phyloP scores from a whole-genome alignment of 2,888 invertebrate genomes.

The Julus scanicus region DNA sequence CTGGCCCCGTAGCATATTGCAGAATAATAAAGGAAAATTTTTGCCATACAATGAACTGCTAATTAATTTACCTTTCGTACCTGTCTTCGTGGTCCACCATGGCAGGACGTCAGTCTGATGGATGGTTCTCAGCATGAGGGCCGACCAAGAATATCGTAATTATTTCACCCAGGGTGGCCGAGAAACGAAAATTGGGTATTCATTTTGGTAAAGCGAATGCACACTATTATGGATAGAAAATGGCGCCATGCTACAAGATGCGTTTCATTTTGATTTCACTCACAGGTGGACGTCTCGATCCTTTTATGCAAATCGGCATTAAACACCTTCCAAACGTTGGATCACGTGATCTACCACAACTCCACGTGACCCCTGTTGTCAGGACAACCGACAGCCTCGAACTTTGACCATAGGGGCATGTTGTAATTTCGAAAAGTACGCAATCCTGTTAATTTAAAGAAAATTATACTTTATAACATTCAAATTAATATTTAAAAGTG shows the following conservation, averaged over 20 bases:
- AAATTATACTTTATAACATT: no score
- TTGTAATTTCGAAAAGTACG: no score
- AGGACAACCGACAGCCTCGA: no score
- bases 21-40: not conserved
- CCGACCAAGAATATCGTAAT: conserved; percentile 19
- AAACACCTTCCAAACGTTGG: no score
- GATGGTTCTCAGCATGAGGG: not conserved
- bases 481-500: no score
- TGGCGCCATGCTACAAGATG: not conserved
- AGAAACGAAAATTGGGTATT: not conserved
- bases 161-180: conserved; percentile 3
- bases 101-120: not conserved
- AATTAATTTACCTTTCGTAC: conserved; percentile 10
- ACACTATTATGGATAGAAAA: not conserved
- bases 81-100: conserved; percentile 3
- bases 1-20: not conserved
- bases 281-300: not conserved
- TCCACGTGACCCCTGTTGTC: not conserved
- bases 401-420: no score
- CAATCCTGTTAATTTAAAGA: no score
- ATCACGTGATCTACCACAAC: no score
- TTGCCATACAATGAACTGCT: conserved; percentile 1
- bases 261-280: no score
- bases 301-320: not conserved
- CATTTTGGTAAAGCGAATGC: not conserved